Conservation (phyloP, 2,888 invertebrate genomes). For the Melitaea athalia region DNA sequence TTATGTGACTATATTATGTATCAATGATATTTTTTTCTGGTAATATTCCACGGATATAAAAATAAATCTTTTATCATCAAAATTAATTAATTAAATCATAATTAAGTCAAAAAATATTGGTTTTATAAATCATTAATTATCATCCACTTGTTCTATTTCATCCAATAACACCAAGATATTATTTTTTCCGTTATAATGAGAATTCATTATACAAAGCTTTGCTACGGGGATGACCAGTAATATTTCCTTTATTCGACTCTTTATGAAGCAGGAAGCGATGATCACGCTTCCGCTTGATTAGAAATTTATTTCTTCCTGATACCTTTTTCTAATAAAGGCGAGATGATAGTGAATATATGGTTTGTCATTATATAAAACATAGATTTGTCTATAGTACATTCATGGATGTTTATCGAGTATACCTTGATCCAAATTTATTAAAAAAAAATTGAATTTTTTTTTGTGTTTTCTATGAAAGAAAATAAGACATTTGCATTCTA, state of each 20-base stretch:
- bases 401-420: no score
- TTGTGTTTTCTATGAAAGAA: no score
- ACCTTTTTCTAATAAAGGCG: not conserved
- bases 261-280: conserved; percentile 5
- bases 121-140: conserved; percentile 14
- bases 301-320: not conserved
- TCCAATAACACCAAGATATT: conserved; percentile 18
- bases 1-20: no score
- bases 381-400: no score
- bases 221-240: conserved; percentile 1
- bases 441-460: no score
- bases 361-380: not conserved
- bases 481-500: no score
- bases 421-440: no score
- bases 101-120: no score
- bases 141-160: conserved; percentile 10
- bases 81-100: no score
- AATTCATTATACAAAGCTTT: conserved; percentile 16
- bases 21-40: no score
- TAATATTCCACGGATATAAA: not conserved
- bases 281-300: conserved; percentile 1
- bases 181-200: conserved; percentile 11
- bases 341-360: not conserved
- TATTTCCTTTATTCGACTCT: conserved; percentile 7
- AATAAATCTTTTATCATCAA: not conserved